These are phyloP conservation scores for Thysanoteuthis rhombus DNA, from an alignment of 2,888 invertebrate genomes.

Conservation along the genomic window DNA sequence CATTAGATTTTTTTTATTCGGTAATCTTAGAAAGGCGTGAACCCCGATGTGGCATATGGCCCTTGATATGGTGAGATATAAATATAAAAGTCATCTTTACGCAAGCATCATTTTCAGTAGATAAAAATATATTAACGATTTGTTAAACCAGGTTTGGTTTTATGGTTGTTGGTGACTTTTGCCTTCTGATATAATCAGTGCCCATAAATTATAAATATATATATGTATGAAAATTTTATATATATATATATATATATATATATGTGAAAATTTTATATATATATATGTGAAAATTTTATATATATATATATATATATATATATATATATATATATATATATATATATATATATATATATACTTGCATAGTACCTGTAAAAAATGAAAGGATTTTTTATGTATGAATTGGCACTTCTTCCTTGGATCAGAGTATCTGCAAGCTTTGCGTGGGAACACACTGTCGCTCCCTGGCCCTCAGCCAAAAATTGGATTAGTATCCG, in stretches of 20 bases:
- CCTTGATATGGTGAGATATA: not conserved
- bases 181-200: not conserved
- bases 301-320: not conserved
- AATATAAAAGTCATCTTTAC: not conserved
- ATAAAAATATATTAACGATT: not conserved
- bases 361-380: too few relatives aligned
- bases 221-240: too few relatives aligned
- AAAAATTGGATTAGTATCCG: too few relatives aligned
- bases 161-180: not conserved
- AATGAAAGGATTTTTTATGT: too few relatives aligned
- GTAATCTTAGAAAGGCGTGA: conserved; percentile 12
- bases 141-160: not conserved
- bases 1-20: not conserved
- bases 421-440: too few relatives aligned
- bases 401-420: too few relatives aligned
- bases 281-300: too few relatives aligned
- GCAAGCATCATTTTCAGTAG: not conserved
- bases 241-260: not conserved
- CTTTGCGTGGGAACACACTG: too few relatives aligned
- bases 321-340: conserved; percentile 12
- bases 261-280: not conserved
- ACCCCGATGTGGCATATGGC: not conserved
- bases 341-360: too few relatives aligned
- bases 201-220: not conserved
- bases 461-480: too few relatives aligned